A percentile compares a stretch with the other conserved stretches of the same genome.
Conservation (phyloP, 2,797 vertebrate species). For the Hippoglossus hippoglossus region DNA sequence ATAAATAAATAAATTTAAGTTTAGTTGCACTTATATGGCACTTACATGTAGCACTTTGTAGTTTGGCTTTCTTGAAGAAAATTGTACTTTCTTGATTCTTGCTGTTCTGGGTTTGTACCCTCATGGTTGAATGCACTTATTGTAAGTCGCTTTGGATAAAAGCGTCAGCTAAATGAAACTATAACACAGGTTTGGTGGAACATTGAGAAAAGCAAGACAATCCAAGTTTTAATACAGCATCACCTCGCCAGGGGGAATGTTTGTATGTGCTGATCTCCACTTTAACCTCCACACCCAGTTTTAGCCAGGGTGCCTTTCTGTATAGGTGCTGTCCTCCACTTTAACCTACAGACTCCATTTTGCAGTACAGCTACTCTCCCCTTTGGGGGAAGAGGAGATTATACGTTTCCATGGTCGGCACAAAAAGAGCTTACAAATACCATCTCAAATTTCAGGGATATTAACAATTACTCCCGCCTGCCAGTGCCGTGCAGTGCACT, state of each 20-base stretch:
- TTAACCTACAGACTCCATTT: conserved; percentile 62
- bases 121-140: too few species aligned
- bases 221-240: conserved; percentile 8
- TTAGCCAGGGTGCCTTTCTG: conserved; percentile 49
- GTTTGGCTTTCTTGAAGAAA: too few species aligned
- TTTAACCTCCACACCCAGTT: conserved; percentile 53
- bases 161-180: not conserved
- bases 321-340: conserved; percentile 51
- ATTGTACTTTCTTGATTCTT: too few species aligned
- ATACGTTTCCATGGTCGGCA: conserved; percentile 35
- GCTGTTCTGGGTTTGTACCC: too few species aligned
- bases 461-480: conserved; percentile 38
- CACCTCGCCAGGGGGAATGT: conserved; percentile 33
- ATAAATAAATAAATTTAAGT: too few species aligned
- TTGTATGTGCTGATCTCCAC: conserved; percentile 43
- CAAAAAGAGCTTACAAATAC: conserved; percentile 45
- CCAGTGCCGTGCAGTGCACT: conserved; percentile 12
- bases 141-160: too few species aligned
- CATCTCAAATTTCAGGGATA: conserved; percentile 49
- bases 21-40: too few species aligned
- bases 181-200: conserved; percentile 1
- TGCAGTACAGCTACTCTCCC: conserved; percentile 49
- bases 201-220: conserved; percentile 10
- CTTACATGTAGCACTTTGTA: too few species aligned
- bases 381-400: conserved; percentile 53